These are phyloP conservation scores for Tetranychus truncatus DNA, from an alignment of 2,888 invertebrate species.

Conservation along the genomic window DNA sequence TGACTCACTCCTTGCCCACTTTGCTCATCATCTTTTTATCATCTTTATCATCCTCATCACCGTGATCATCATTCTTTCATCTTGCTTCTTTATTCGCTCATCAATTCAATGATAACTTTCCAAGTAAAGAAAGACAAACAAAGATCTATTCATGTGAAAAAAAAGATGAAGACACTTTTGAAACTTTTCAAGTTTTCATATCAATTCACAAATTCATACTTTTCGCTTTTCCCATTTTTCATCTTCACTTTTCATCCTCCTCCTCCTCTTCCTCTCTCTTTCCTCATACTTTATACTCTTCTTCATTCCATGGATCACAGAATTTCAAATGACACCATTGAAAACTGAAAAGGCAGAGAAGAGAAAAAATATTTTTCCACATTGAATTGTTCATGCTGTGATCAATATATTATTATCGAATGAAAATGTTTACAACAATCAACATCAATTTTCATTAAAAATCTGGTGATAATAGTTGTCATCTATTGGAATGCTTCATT, in stretches of 20 bases:
- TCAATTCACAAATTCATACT: too few species aligned
- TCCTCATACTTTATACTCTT: background rate
- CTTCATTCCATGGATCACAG: background rate
- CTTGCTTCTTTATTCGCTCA: background rate
- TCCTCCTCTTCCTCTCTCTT: background rate
- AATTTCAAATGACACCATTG: background rate
- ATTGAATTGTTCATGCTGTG: background rate
- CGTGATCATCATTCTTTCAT: background rate
- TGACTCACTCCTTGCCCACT: background rate
- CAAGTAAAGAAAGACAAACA: background rate
- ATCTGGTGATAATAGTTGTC: background rate
- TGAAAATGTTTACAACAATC: background rate
- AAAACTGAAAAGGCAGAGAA: background rate
- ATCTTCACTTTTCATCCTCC: background rate
- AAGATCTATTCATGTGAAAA: background rate
- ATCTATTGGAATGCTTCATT: background rate
- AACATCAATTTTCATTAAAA: background rate
- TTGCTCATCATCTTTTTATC: background rate
- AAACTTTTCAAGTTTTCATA: too few species aligned
- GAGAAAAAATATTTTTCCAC: background rate
- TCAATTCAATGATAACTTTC: background rate
- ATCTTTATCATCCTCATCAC: background rate
- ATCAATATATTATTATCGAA: background rate
- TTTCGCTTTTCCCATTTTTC: background rate
- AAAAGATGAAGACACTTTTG: too few species aligned